These are phyloP conservation scores for Chrysolina oricalcia DNA, from an alignment of 2,888 invertebrate species.

Conservation along the genomic window DNA sequence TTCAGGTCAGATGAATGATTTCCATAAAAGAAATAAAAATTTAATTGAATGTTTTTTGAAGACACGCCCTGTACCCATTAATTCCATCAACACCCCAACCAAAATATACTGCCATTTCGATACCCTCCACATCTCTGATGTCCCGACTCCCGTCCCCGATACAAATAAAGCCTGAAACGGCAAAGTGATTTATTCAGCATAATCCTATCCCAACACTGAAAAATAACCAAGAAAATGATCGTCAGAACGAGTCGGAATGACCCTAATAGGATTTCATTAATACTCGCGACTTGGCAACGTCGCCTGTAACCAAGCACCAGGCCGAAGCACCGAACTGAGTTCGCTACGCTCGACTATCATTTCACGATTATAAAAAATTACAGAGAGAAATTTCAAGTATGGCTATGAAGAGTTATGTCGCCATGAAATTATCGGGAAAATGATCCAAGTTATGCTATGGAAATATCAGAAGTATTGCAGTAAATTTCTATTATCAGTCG, in stretches of 20 bases:
- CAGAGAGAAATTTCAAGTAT: slow-evolving; percentile 17
- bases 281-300: slow-evolving; percentile 7
- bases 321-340: not conserved
- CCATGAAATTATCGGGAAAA: slow-evolving; percentile 15
- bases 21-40: too few species aligned
- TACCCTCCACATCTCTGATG: not conserved
- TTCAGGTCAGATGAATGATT: too few species aligned
- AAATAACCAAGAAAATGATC: slow-evolving; percentile 32
- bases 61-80: too few species aligned
- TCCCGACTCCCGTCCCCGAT: not conserved
- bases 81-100: not conserved
- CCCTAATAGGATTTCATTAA: slow-evolving; percentile 23
- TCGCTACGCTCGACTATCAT: slow-evolving; percentile 15
- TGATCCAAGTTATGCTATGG: not conserved
- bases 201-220: slow-evolving; percentile 34
- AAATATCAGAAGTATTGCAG: not conserved
- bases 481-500: not conserved
- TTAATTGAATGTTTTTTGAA: too few species aligned
- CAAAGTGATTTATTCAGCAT: slow-evolving; percentile 32
- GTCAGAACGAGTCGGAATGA: slow-evolving; percentile 24
- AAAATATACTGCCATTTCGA: not conserved
- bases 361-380: slow-evolving; percentile 15
- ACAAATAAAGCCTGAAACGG: slow-evolving; percentile 20
- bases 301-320: slow-evolving; percentile 21
- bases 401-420: slow-evolving; percentile 11